These are phyloP conservation scores for Mythimna ferrago DNA, from an alignment of 2,888 invertebrate genomes.

Conservation along the genomic window DNA sequence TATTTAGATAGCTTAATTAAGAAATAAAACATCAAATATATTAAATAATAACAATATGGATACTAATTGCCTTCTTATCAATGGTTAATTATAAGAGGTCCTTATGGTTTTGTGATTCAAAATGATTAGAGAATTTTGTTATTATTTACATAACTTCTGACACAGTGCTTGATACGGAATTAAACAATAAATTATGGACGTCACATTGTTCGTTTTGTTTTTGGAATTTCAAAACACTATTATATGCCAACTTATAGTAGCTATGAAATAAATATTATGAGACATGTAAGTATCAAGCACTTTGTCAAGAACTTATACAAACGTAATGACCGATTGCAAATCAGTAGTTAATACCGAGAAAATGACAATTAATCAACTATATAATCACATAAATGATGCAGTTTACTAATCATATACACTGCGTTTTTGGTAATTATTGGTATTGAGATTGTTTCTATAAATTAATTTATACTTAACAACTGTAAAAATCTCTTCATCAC, in stretches of 20 bases:
- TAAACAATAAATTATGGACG: constrained; percentile 69
- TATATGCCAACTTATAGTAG: constrained; percentile 61
- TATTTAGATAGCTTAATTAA: constrained; percentile 88
- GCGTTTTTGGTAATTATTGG: constrained; percentile 91
- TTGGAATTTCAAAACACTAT: constrained; percentile 53
- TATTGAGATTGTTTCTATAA: constrained; percentile 90
- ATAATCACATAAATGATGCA: constrained; percentile 87
- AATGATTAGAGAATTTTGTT: constrained; percentile 74
- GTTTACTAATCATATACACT: constrained; percentile 88
- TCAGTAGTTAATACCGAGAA: constrained; percentile 72
- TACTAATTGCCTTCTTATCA: constrained; percentile 91
- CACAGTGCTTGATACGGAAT: constrained; percentile 76
- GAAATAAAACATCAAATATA: constrained; percentile 91
- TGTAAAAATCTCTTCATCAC: constrained; percentile 91
- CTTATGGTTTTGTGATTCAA: constrained; percentile 90
- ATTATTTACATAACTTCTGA: constrained; percentile 61
- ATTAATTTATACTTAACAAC: constrained; percentile 91
- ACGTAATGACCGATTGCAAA: constrained; percentile 72
- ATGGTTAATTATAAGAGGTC: constrained; percentile 91
- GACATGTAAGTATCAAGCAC: constrained; percentile 74
- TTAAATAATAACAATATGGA: constrained; percentile 91
- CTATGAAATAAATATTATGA: constrained; percentile 66
- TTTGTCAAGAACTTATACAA: constrained; percentile 72
- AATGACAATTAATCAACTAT: constrained; percentile 81
- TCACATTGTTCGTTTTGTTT: constrained; percentile 51